These are phyloP conservation scores for Thalassarche chlororhynchos DNA, from an alignment of 2,113 vertebrate genomes.

Conservation along the genomic window DNA sequence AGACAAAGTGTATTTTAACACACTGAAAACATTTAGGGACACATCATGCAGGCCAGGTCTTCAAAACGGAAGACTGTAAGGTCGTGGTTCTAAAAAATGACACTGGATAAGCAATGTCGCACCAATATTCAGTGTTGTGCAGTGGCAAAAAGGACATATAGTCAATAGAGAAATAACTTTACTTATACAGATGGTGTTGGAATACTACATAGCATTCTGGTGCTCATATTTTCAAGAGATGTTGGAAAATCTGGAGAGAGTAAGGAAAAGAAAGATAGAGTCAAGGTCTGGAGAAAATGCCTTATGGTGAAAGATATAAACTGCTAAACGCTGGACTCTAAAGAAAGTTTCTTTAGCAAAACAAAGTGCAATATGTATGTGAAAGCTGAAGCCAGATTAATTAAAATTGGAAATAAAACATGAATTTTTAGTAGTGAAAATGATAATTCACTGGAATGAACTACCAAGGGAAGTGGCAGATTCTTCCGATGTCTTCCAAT, in stretches of 20 bases:
- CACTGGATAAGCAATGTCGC: background rate
- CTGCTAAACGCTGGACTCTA: background rate
- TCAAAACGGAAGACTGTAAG: background rate
- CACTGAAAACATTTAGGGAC: background rate
- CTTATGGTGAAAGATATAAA: background rate
- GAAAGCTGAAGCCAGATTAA: background rate
- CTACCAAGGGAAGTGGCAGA: background rate
- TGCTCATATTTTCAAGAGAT: background rate
- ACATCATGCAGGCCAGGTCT: background rate
- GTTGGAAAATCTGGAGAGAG: background rate
- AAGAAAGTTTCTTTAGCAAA: background rate
- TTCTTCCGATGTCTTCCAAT: background rate
- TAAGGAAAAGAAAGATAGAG: background rate
- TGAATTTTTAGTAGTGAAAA: background rate
- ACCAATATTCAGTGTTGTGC: background rate
- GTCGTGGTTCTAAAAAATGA: background rate
- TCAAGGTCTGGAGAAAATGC: background rate
- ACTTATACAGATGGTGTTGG: background rate
- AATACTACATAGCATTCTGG: background rate
- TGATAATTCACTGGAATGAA: background rate
- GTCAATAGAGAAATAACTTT: background rate
- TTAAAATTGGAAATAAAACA: background rate
- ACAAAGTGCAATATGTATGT: background rate
- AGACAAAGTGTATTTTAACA: background rate
- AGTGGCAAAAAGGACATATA: background rate